These are phyloP conservation scores for Ips nitidus DNA, from an alignment of 1,140 invertebrate species.

Conservation along the genomic window DNA sequence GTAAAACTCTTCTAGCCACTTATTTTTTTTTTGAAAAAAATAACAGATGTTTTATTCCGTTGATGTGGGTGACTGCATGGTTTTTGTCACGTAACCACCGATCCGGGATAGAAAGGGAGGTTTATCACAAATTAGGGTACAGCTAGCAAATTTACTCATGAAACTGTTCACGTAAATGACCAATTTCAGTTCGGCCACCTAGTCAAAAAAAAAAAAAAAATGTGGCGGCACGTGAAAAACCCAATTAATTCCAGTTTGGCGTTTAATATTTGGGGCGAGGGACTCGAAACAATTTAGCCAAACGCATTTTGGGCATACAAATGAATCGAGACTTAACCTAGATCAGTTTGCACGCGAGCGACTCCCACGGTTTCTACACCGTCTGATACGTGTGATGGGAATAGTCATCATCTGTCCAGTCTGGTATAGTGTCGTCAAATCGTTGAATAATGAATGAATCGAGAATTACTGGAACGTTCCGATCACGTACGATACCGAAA, in stretches of 20 bases:
- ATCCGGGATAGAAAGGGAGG: too few relatives aligned
- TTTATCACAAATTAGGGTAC: too few relatives aligned
- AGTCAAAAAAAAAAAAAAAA: too few relatives aligned
- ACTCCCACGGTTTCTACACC: slow-evolving; percentile 34
- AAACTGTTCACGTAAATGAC: too few relatives aligned
- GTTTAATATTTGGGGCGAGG: slow-evolving; percentile 31
- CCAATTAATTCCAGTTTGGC: slow-evolving; percentile 8
- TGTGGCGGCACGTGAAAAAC: slow-evolving; percentile 11
- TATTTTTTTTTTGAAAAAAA: too few relatives aligned
- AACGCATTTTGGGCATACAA: slow-evolving; percentile 24
- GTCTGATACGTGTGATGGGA: slow-evolving; percentile 24
- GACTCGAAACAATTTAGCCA: slow-evolving; percentile 31
- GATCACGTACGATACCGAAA: slow-evolving; percentile 20
- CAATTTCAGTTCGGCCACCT: too few relatives aligned
- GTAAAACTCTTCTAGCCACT: too few relatives aligned
- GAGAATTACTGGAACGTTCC: slow-evolving; percentile 17
- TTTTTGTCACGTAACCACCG: too few relatives aligned
- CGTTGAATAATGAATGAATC: slow-evolving; percentile 21
- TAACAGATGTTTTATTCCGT: too few relatives aligned
- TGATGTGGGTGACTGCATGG: too few relatives aligned
- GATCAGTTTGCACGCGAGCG: slow-evolving; percentile 29
- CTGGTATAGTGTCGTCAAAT: slow-evolving; percentile 16
- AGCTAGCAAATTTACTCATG: too few relatives aligned
- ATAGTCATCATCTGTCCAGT: slow-evolving; percentile 21
- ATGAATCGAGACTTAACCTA: slow-evolving; percentile 31